Conservation (phyloP, 2,888 invertebrate genomes). For the Caenorhabditis sp. region DNA sequence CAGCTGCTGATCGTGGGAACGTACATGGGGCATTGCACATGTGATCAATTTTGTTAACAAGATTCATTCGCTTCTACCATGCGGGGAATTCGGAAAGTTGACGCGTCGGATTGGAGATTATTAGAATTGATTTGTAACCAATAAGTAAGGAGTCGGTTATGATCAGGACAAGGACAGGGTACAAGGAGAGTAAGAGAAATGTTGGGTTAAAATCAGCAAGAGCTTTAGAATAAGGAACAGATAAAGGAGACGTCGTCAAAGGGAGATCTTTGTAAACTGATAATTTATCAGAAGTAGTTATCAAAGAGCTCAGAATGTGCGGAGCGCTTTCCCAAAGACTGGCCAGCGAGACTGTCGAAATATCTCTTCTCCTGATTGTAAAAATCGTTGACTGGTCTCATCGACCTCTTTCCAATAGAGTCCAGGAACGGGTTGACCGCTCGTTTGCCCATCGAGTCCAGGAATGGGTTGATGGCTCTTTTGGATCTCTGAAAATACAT, state of each 20-base stretch:
- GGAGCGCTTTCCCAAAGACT: conserved; percentile 75
- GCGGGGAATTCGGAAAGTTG: background rate
- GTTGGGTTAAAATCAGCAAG: conserved; percentile 31
- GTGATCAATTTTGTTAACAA: conserved; percentile 45
- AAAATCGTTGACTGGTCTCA: background rate
- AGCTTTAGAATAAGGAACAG: conserved; percentile 12
- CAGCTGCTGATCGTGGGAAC: conserved; percentile 12
- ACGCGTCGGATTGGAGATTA: conserved; percentile 4
- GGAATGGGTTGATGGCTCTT: conserved; percentile 80
- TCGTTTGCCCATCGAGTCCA: conserved; percentile 79
- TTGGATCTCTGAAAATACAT: conserved; percentile 62
- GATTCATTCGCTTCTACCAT: conserved; percentile 50
- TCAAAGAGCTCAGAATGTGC: conserved; percentile 42
- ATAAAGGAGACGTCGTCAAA: conserved; percentile 2
- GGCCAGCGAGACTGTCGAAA: conserved; percentile 78
- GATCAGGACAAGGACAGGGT: too few relatives aligned
- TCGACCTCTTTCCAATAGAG: conserved; percentile 76
- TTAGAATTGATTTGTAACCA: background rate
- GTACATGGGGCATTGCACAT: conserved; percentile 10
- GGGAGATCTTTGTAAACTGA: background rate
- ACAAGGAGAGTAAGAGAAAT: background rate
- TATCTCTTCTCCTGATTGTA: conserved; percentile 66
- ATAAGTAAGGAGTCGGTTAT: background rate
- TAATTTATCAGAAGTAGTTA: conserved; percentile 35
- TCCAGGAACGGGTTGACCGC: conserved; percentile 80